These are phyloP conservation scores for Nematolebias whitei DNA, from an alignment of 2,113 vertebrate species.

Conservation along the genomic window DNA sequence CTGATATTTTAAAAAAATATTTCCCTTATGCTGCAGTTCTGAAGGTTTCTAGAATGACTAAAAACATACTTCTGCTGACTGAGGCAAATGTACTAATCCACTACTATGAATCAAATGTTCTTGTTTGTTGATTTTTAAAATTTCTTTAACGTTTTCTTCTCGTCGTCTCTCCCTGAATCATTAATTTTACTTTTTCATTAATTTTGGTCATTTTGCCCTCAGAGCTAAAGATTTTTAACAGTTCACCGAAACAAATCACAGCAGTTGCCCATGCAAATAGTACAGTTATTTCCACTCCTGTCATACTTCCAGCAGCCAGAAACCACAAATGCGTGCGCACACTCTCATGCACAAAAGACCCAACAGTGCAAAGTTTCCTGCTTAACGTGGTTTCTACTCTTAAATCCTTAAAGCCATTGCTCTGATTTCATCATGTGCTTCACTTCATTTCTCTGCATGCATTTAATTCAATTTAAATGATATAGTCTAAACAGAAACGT, in stretches of 20 bases:
- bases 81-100: conserved; percentile 25
- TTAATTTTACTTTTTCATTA: conserved; percentile 29
- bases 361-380: conserved; percentile 53
- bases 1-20: conserved; percentile 70
- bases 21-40: too few relatives aligned
- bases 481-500: conserved; percentile 1
- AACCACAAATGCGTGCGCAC: conserved; percentile 59
- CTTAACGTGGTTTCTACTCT: conserved; percentile 51
- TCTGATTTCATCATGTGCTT: conserved; percentile 21
- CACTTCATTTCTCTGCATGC: conserved; percentile 15
- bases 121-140: conserved; percentile 33
- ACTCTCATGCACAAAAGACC: conserved; percentile 34
- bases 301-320: conserved; percentile 60
- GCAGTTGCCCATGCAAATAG: conserved; percentile 62
- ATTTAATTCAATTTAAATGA: not conserved
- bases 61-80: conserved; percentile 9
- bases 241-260: conserved; percentile 59
- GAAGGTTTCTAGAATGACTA: too few relatives aligned
- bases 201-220: conserved; percentile 7
- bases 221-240: conserved; percentile 38
- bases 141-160: conserved; percentile 27
- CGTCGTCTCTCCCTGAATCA: conserved; percentile 29
- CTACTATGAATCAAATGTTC: conserved; percentile 27
- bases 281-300: conserved; percentile 67
- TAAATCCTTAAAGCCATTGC: conserved; percentile 30